Percentiles rank a stretch among this genome's conserved stretches.
phyloP scores from a whole-genome alignment of 2,797 vertebrate genomes.

The Scarus forsteni region DNA sequence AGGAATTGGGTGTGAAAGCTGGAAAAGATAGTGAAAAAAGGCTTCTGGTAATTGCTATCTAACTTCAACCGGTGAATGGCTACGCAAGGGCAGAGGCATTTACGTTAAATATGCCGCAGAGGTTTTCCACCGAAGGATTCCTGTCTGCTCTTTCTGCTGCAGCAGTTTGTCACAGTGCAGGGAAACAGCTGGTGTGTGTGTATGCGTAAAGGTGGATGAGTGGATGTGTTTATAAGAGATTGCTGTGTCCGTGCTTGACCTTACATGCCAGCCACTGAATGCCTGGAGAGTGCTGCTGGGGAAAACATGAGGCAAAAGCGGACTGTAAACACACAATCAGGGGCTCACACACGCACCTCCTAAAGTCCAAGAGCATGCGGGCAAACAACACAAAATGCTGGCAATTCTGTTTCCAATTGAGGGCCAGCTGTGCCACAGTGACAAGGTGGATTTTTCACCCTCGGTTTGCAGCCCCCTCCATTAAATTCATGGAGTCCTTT shows the following conservation, averaged over 20 bases:
- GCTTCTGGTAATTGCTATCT: slow-evolving; percentile 12
- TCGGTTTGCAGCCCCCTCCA: slow-evolving; percentile 7
- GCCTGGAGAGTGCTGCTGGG: slow-evolving; percentile 32
- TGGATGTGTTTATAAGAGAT: slow-evolving; percentile 30
- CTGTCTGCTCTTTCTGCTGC: slow-evolving; percentile 14
- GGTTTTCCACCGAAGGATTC: slow-evolving; percentile 28
- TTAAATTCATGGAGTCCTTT: slow-evolving; percentile 45
- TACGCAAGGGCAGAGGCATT: slow-evolving; percentile 8
- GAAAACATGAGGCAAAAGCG: slow-evolving; percentile 43
- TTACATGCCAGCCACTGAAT: slow-evolving; percentile 51
- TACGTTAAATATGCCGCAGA: slow-evolving; percentile 24
- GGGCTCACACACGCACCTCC: background rate
- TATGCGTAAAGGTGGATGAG: slow-evolving; percentile 10
- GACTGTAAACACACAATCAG: slow-evolving; percentile 13
- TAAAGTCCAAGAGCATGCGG: slow-evolving; percentile 23
- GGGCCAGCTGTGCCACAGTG: slow-evolving; percentile 47
- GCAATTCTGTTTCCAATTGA: slow-evolving; percentile 19
- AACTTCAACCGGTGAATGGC: slow-evolving; percentile 22
- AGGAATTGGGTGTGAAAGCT: slow-evolving; percentile 29
- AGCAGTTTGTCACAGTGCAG: slow-evolving; percentile 35
- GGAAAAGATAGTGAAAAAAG: slow-evolving; percentile 31
- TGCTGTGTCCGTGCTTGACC: slow-evolving; percentile 45
- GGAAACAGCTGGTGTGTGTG: slow-evolving; percentile 57
- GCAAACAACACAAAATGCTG: slow-evolving; percentile 32
- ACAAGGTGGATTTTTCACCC: slow-evolving; percentile 48